Evolutionary conservation across 2,797 vertebrate species (phyloP), one percentile per base, ranked within the genome.

Genomic region (Meriones psammophilus): DNA sequence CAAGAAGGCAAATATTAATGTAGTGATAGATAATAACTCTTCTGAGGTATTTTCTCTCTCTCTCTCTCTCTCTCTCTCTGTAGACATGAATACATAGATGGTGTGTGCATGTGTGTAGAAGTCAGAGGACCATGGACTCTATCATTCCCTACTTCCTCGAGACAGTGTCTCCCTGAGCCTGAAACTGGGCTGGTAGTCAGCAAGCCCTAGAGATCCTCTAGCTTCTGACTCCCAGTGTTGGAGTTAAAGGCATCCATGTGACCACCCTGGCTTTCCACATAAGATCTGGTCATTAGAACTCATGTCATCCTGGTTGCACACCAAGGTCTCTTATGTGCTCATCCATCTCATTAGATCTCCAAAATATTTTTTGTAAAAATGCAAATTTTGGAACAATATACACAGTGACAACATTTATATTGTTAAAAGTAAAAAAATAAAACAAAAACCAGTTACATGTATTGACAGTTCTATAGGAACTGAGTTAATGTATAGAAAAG

Each of bases 311-410:
- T 4, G 83, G 20, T 68, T 85, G 9, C 26, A 1, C 28, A 68
- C 4, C 39, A 84, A 46, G 17, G 39, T 66, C 26, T 84, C 17
- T 85, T 33, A 68, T 42, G 17, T 66, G 62, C 5, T 68, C 28
- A 85, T 9, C 62, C 15, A n/a, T 66, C 28, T n/a, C 18, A 50
- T 33, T 68, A 62, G n/a, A n/a, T 18, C 36, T 56, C 17, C 33
- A 62, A 62, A 78, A 18, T 20, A 64, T 66, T 66, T 91, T 94
- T 42, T 94, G 3, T 62, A 56, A 84, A 80, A 50, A 92, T 90
- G 92, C 14, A 77, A 88, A 73, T 78, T 46, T 2, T 22, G 50
- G n/a, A 94, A 81, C 22, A 77, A 50, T 84, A 71, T n/a, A 50
- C 58, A 20, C 24, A 12, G 42, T 84, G 80, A 60, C n/a, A 33